Percentiles rank a stretch among this genome's conserved stretches.
Conservation (phyloP, 2,888 invertebrate genomes). For the Conops quadrifasciatus region DNA sequence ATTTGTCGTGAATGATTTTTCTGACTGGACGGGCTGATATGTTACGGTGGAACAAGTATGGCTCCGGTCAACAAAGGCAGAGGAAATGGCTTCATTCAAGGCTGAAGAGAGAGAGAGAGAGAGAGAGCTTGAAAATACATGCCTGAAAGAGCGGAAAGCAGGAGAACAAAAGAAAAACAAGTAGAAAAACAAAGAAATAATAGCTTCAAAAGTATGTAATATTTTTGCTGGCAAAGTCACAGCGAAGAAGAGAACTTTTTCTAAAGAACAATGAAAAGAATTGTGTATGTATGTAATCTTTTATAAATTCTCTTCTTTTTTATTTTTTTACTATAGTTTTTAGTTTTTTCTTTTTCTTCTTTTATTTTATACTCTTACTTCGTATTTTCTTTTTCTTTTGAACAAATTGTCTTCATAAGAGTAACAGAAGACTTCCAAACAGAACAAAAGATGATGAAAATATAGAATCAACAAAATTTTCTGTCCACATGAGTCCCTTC, state of each 20-base stretch:
- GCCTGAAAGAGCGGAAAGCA: background rate
- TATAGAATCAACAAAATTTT: conserved; percentile 9
- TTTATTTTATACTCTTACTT: background rate
- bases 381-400: background rate
- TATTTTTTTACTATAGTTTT: background rate
- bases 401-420: conserved; percentile 21
- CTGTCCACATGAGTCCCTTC: conserved; percentile 20
- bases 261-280: conserved; percentile 12
- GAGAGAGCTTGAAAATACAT: background rate
- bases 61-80: background rate
- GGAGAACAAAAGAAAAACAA: conserved; percentile 8
- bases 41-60: too few species aligned
- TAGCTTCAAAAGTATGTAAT: too few species aligned
- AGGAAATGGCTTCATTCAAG: background rate
- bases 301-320: too few species aligned
- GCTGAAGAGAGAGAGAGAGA: conserved; percentile 1
- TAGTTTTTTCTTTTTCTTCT: conserved; percentile 4
- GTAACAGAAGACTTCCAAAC: too few species aligned
- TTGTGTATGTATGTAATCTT: conserved; percentile 15
- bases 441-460: background rate
- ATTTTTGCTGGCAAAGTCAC: conserved; percentile 3
- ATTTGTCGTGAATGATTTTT: background rate
- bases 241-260: background rate
- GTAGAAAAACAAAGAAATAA: conserved; percentile 3
- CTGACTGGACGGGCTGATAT: background rate